Evolutionary conservation across 2,113 vertebrate species (phyloP), one percentile per base, ranked within the genome.

Genomic region (Mustela lutreola): DNA sequence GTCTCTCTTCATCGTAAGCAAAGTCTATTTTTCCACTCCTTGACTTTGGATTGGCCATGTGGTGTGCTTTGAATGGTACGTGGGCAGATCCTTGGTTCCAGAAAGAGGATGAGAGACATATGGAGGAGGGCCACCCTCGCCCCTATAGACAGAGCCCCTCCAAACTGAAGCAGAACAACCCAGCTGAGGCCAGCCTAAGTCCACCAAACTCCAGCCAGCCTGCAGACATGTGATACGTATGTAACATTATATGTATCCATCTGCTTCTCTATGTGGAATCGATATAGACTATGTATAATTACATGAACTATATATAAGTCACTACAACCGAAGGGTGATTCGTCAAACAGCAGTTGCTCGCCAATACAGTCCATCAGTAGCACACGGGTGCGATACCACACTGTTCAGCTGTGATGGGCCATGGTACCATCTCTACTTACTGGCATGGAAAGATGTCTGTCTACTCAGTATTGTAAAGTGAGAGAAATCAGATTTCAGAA

Each of bases 401-500:
- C n/a, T 70, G 63, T 48, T 16, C 12, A 42, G 28, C 26, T 81
- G 22, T 42, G 84, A 31, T 16, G 50, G 65, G 71, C 50, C 8
- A 50, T 79, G n/a, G 39, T 39, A 58, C 15, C 2, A 19, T 75
- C 36, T 48, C n/a, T 86, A 45, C 60, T 82, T 26, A 63, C 76
- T 84, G 65, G 89, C 10, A 6, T 88, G 18, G n/a, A 85, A 88
- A 75, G 45, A 60, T 76, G 36, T 60, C 92, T 76, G 36, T 60
- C 92, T 81, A 33, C 62, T 70, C 21, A 82, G 3, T 82, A 78
- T 18, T 33, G 14, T 56, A 76, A 79, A 42, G 8, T 67, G 63
- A 65, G 80, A 83, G 67, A 87, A 91, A 82, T n/a, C 28, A 36
- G 60, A 28, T 48, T 94, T 82, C 22, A 89, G 65, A 95, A 81